Evolutionary conservation across 2,113 vertebrate species (phyloP), one percentile per base, ranked within the genome.

Genomic region (Machaerirhynchus nigripectus): DNA sequence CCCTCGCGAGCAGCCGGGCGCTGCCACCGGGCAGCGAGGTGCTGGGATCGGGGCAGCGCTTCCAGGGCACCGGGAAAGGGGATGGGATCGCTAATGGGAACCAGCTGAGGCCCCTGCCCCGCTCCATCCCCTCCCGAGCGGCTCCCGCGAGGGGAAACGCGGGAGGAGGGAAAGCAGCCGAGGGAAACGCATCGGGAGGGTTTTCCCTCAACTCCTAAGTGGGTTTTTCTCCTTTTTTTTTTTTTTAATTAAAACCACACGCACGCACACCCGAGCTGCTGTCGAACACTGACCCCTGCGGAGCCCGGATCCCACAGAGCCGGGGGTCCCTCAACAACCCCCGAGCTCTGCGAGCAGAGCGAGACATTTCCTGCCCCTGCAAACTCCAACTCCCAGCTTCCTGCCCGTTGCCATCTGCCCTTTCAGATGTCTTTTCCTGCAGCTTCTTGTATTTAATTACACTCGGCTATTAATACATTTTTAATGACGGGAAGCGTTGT

Each of bases 391-490:
- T 78, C 84, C 4, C 52, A 40, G 71, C 82, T 96, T 94, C 95
- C 95, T 93, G 83, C 65, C 95, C 65, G 13, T 12, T 90, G 92
- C 95, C 86, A 67, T 71, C 84, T 96, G 91, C 92, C 95, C 91
- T 97, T 87, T 96, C 87, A 39, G 55, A 46, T 50, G 90, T 13
- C 84, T 96, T 94, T 95, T 93, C 95, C 92, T 80, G 77, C 91
- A 93, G 96, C 87, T 89, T 39, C 90, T 95, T 91, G 90, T 84
- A 80, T 97, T 95, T 96, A 93, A 95, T 97, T 96, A 95, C 91
- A 44, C 71, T 69, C 23, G 86, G 91, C 96, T 94, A 95, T 95
- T 97, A 96, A 97, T 97, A 96, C 80, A 86, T 94, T 84, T 87
- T 82, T 93, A 92, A 97, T 67, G 95, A 69, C 75, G 67, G 93